Evolutionary conservation across 2,888 invertebrate genomes (phyloP), one percentile per base, ranked within the genome.

Genomic region (Tuta absoluta): DNA sequence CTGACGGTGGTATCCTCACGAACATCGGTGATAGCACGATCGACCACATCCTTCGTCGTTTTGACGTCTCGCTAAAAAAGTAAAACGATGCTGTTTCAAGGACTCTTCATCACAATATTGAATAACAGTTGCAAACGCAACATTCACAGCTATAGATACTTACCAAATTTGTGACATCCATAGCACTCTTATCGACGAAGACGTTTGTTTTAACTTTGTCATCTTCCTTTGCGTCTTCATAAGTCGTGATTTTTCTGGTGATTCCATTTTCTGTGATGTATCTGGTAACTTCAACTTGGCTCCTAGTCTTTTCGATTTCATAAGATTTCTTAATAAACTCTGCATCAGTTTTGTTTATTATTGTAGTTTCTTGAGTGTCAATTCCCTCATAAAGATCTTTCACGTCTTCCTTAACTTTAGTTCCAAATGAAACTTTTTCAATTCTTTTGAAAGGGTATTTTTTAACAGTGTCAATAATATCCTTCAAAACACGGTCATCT

Each of bases 331-430:
- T 91, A 14, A 84, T 86, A 10, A 87, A 76, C 67, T 86, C 91
- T 23, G 86, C 87, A 62, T 79, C 86, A 63, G 81, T 83, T 38
- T 86, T 83, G 59, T 80, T 84, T 51, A 90, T 64, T 53, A 89
- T 77, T 58, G 85, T 89, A 5, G 84, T 86, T 72, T 91, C 83
- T 76, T 91, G 85, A 45, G 87, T 81, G 67, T 91, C 91, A 41
- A 86, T 72, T 21, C 91, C 91, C 79, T 91, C 91, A 63, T 91
- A 91, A 14, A 91, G 78, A 74, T 91, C 93, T 80, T 93, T 94
- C 17, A 94, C 92, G 72, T 93, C 93, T 73, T 93, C 89, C 68
- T 93, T 93, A 67, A 93, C 88, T 81, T 92, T 93, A 62, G 92
- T 89, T 58, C 93, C 91, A 71, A 92, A 91, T 8, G 92, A 89